A percentile compares a stretch with the other conserved stretches of the same genome.
Conservation (phyloP, 2,888 invertebrate species). For the Pilophorus perplexus region DNA sequence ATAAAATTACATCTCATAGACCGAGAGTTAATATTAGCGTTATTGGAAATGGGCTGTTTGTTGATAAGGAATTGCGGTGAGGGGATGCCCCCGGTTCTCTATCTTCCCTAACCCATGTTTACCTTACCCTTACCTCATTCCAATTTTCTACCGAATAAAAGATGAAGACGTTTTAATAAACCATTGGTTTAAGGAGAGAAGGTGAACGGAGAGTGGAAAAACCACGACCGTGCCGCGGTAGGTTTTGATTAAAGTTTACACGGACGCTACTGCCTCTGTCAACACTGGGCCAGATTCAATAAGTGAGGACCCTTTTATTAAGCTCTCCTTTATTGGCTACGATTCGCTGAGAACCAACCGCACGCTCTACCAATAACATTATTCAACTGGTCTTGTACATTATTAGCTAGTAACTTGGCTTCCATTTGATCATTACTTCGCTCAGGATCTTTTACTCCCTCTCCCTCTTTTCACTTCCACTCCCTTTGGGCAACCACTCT, state of each 20-base stretch:
- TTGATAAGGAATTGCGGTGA: conserved; percentile 22
- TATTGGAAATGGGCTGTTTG: conserved; percentile 39
- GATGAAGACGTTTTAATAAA: conserved; percentile 53
- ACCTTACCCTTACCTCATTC: conserved; percentile 52
- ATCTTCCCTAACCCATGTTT: conserved; percentile 49
- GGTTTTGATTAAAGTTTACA: conserved; percentile 50
- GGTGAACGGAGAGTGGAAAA: conserved; percentile 47
- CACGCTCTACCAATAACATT: conserved; percentile 48
- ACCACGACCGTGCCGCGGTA: conserved; percentile 44
- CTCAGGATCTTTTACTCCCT: conserved; percentile 11
- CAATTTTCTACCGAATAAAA: conserved; percentile 53
- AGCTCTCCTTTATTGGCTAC: conserved; percentile 46
- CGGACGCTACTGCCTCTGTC: conserved; percentile 47
- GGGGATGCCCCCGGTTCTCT: conserved; percentile 25
- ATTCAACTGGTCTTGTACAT: conserved; percentile 48
- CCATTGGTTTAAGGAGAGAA: conserved; percentile 50
- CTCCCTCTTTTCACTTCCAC: conserved; percentile 14
- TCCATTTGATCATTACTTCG: conserved; percentile 42
- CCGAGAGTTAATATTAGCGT: conserved; percentile 19
- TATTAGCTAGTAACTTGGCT: conserved; percentile 50
- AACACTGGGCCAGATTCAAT: conserved; percentile 48
- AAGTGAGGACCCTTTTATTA: conserved; percentile 48
- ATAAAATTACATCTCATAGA: conserved; percentile 42
- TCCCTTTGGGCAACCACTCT: conserved; percentile 35
- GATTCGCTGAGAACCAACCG: conserved; percentile 39